Percentiles rank a stretch among this genome's conserved stretches.
Conservation (phyloP, 1,140 invertebrate species). For the Drosophila bocki region DNA sequence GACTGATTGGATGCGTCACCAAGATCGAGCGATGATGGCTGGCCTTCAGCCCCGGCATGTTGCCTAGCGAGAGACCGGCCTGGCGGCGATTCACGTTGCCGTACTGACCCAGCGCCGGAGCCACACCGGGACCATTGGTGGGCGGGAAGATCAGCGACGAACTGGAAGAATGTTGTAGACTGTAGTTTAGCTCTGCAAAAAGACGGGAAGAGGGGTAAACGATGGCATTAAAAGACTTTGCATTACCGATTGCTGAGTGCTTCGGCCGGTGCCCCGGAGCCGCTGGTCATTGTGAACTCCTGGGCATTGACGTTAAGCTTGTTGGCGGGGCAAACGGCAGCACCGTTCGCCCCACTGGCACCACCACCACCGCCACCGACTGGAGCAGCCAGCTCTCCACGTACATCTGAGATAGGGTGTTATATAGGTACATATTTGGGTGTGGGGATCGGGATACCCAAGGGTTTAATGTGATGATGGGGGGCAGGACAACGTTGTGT, state of each 20-base stretch:
- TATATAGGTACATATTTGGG: slow-evolving; percentile 10
- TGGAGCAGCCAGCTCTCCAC: slow-evolving; percentile 60
- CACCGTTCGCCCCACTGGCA: slow-evolving; percentile 44
- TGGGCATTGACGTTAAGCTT: slow-evolving; percentile 93
- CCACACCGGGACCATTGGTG: slow-evolving; percentile 62
- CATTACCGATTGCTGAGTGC: slow-evolving; percentile 73
- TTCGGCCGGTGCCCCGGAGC: slow-evolving; percentile 67
- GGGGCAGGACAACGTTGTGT: slow-evolving; percentile 33
- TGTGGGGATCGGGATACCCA: slow-evolving; percentile 12
- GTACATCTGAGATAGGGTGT: slow-evolving; percentile 64
- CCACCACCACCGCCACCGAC: slow-evolving; percentile 56
- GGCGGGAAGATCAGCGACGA: slow-evolving; percentile 83
- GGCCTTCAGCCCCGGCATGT: slow-evolving; percentile 59
- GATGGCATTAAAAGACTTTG: slow-evolving; percentile 65
- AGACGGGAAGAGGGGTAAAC: slow-evolving; percentile 71
- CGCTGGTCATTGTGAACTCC: slow-evolving; percentile 91
- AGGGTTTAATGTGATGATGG: slow-evolving; percentile 22
- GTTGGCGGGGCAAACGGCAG: slow-evolving; percentile 73
- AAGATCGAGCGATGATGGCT: slow-evolving; percentile 84
- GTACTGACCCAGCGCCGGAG: slow-evolving; percentile 85
- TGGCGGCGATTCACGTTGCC: slow-evolving; percentile 78
- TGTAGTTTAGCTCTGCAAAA: slow-evolving; percentile 84
- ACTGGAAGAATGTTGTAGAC: slow-evolving; percentile 85
- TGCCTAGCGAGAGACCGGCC: slow-evolving; percentile 74
- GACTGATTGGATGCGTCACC: slow-evolving; percentile 75